phyloP scores from a whole-genome alignment of 1,140 invertebrate genomes.

The Atta cephalotes region DNA sequence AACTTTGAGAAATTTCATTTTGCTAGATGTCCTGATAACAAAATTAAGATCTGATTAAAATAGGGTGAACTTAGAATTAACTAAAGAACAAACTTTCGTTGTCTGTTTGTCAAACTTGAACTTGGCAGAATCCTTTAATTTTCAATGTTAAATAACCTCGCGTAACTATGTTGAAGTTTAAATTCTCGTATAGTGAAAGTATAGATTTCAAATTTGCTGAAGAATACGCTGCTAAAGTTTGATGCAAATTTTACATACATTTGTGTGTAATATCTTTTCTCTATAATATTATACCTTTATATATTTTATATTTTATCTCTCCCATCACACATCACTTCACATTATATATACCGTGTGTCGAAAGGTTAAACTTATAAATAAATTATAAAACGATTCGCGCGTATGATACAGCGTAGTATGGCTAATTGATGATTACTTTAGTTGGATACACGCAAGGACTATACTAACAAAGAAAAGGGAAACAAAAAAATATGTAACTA shows the following conservation, averaged over 20 bases:
- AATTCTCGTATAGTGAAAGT: background rate
- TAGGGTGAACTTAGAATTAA: conserved; percentile 9
- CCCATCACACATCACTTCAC: background rate
- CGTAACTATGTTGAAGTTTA: background rate
- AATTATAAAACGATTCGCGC: conserved; percentile 24
- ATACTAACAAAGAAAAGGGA: background rate
- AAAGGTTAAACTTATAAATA: conserved; percentile 54
- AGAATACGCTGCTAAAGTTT: background rate
- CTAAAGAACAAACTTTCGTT: conserved; percentile 33
- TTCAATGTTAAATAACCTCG: conserved; percentile 6
- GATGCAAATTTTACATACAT: background rate
- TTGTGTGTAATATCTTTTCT: background rate
- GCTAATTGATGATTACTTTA: conserved; percentile 25
- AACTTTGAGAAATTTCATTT: background rate
- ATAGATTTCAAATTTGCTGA: background rate
- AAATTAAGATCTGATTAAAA: conserved; percentile 19
- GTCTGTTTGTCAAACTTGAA: conserved; percentile 7
- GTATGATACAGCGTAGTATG: background rate
- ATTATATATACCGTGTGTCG: background rate
- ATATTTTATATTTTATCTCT: conserved; percentile 20
- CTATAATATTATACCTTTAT: background rate
- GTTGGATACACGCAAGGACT: conserved; percentile 3
- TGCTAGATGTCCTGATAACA: background rate
- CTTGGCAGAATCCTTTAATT: background rate
- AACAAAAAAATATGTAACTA: background rate